Base-by-base conservation (phyloP, 2,888 invertebrate genomes). In the Noctua janthina region DNA sequence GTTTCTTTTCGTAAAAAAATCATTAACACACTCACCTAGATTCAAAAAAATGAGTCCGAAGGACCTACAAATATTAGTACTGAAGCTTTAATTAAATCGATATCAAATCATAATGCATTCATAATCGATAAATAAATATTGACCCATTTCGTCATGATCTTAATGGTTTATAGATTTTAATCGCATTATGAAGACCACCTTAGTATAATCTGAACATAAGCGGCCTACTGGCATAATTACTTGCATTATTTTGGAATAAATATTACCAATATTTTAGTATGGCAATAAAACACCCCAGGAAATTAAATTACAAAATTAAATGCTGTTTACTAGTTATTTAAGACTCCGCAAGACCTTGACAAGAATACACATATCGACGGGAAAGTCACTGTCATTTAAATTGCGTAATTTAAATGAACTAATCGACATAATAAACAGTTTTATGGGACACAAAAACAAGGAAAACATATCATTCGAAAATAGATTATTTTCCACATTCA, bases 41-140 rank as follows among this genome's bases (percentile, higher is more conserved):
- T 69, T 46, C 15, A 11, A 46, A 49, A 49, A 10, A 49, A 10
- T 23, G 10, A 62, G 13, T 54, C 35, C 3, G 15, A 70, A 64
- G 69, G 29, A 13, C 23, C 5, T 0, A 43, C 35, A 71, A 83
- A 83, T 86, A 86, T 84, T 84, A 62, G n/a, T 13, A 13, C 3
- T 15, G 13, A 13, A 35, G 7, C 73, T 43, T 68, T 3, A 83
- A 78, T 75, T 71, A 54, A 87, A 78, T 68, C 59, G 56, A 56
- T 46, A 29, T 76, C 62, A 59, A 71, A 67, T 83, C 20, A 23
- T 46, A 51, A 68, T 78, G 68, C 51, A 84, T 54, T 17, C 35
- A 35, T 20, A 59, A 46, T 43, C 1, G 39, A 49, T 46, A 7
- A 39, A 43, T 17, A 67, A 74, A 86, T 77, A 86, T 62, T 83